Percentiles rank a stretch among this genome's conserved stretches.
phyloP scores from a whole-genome alignment of 2,888 invertebrate species.

The Selenia dentaria region DNA sequence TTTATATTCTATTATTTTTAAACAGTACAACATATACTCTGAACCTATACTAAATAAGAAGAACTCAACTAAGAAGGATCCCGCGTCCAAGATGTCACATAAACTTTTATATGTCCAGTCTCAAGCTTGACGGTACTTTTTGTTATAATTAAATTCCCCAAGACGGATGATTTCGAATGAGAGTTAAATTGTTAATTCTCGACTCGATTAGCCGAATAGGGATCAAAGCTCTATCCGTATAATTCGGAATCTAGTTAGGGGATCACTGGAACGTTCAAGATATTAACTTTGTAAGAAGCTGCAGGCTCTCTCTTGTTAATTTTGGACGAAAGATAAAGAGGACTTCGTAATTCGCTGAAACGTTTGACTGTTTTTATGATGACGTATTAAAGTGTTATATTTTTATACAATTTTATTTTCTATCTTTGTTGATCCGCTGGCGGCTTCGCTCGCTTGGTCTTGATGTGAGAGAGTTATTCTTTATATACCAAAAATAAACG shows the following conservation, averaged over 20 bases:
- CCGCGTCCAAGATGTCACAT: too few relatives aligned
- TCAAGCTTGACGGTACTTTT: constrained; percentile 9
- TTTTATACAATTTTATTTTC: constrained; percentile 3
- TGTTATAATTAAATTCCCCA: constrained; percentile 47
- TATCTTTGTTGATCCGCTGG: too few relatives aligned
- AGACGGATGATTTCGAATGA: constrained; percentile 44
- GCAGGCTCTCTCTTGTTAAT: constrained; percentile 28
- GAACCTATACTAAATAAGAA: too few relatives aligned
- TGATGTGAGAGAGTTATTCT: too few relatives aligned
- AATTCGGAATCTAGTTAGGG: constrained; percentile 33
- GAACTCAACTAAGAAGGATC: too few relatives aligned
- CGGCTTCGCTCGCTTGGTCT: too few relatives aligned
- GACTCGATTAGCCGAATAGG: constrained; percentile 44
- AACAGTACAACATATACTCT: too few relatives aligned
- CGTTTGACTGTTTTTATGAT: neutral
- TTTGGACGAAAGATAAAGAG: constrained; percentile 2
- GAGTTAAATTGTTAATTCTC: constrained; percentile 39
- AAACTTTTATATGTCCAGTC: neutral
- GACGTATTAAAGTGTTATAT: too few relatives aligned
- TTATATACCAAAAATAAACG: too few relatives aligned
- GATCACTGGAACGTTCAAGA: constrained; percentile 41
- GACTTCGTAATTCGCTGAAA: constrained; percentile 1
- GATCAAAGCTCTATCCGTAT: constrained; percentile 46
- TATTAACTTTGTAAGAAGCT: constrained; percentile 33
- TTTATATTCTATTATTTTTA: too few relatives aligned